Conservation (phyloP, 2,113 vertebrate genomes). For the Cynopterus brachyotis region DNA sequence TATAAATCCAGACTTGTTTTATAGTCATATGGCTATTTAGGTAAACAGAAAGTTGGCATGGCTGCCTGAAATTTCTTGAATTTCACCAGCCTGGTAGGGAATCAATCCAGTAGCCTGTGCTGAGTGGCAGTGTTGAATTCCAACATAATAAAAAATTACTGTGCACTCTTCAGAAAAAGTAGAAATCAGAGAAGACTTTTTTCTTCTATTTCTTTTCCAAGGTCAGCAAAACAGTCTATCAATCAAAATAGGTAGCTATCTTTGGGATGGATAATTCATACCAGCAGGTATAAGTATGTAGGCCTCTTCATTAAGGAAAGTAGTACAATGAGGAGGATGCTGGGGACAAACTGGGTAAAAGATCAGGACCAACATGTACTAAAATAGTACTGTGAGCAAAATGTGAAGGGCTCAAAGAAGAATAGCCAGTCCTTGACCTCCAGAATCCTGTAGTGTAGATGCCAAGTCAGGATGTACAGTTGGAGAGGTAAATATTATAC, state of each 20-base stretch:
- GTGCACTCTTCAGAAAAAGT: slow-evolving; percentile 32
- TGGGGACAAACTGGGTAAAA: neutral
- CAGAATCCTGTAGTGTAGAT: neutral
- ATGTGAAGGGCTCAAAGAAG: neutral
- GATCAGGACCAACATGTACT: neutral
- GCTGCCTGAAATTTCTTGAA: slow-evolving; percentile 45
- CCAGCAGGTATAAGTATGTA: neutral
- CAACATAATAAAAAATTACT: slow-evolving; percentile 62
- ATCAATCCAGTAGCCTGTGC: slow-evolving; percentile 24
- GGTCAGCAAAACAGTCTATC: slow-evolving; percentile 37
- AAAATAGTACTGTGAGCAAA: neutral
- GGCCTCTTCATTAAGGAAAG: neutral
- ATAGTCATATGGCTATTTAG: slow-evolving; percentile 48
- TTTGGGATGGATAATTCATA: neutral
- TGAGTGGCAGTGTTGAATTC: slow-evolving; percentile 43
- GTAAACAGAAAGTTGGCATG: slow-evolving; percentile 60
- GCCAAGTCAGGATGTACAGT: neutral
- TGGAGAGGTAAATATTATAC: neutral
- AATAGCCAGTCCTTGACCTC: neutral
- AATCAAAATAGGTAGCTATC: slow-evolving; percentile 45
- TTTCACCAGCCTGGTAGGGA: slow-evolving; percentile 56
- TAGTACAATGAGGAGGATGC: neutral
- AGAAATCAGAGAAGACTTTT: slow-evolving; percentile 28
- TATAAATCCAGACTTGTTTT: slow-evolving; percentile 31
- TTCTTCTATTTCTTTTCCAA: slow-evolving; percentile 55